phyloP scores from a whole-genome alignment of 2,797 vertebrate genomes.

The Sebastolobus alascanus region DNA sequence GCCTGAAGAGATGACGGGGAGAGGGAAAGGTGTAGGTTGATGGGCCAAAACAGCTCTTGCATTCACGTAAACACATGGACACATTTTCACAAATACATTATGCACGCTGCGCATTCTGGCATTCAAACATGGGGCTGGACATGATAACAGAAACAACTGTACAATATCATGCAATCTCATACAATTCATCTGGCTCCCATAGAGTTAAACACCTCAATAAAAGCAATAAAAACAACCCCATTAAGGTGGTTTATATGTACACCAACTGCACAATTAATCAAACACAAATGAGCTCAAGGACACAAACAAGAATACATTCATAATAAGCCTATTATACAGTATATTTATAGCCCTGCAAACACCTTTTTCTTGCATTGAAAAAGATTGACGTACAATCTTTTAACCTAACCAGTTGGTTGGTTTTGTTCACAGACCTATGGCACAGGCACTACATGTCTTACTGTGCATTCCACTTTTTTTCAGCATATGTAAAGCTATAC shows the following conservation, averaged over 20 bases:
- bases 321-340: not conserved
- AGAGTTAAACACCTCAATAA: not conserved
- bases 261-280: not conserved
- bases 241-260: not conserved
- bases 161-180: slow-evolving; percentile 19
- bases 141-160: slow-evolving; percentile 13
- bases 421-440: not conserved
- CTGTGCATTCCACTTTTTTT: not conserved
- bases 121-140: slow-evolving; percentile 18
- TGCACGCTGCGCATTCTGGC: slow-evolving; percentile 22
- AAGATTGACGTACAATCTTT: not conserved
- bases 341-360: not conserved
- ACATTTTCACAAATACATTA: slow-evolving; percentile 54
- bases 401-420: not conserved
- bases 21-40: slow-evolving; percentile 80
- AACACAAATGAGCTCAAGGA: not conserved
- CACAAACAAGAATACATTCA: not conserved
- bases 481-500: not conserved
- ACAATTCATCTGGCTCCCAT: not conserved
- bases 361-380: not conserved
- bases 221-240: not conserved
- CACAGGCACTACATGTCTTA: not conserved
- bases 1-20: slow-evolving; percentile 75
- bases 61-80: slow-evolving; percentile 46
- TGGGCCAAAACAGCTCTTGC: slow-evolving; percentile 61